A percentile compares a stretch with the other conserved stretches of the same genome.
phyloP scores from a whole-genome alignment of 1,140 invertebrate genomes.

The Papilio xuthus region DNA sequence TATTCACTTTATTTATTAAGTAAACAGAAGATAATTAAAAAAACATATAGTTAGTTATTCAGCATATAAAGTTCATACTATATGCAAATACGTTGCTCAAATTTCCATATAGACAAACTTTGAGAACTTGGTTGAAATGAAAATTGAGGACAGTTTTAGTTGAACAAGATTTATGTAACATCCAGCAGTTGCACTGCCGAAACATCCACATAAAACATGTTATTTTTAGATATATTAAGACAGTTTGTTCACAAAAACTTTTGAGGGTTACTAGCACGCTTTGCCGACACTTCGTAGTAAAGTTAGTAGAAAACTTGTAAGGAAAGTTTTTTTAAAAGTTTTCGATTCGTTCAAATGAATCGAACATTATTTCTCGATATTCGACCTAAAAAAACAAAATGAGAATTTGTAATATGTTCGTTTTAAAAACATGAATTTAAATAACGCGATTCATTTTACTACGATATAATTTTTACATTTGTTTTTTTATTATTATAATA shows the following conservation, averaged over 20 bases:
- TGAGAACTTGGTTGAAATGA: background rate
- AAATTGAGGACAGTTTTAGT: background rate
- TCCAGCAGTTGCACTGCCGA: too few species aligned
- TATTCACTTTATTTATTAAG: background rate
- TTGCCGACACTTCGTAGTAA: background rate
- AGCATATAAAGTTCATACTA: background rate
- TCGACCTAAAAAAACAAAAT: background rate
- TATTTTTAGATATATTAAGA: background rate
- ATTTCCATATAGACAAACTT: conserved; percentile 6
- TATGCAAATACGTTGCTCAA: background rate
- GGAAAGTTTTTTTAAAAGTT: background rate
- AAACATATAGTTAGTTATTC: background rate
- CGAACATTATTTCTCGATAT: background rate
- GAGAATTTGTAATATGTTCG: background rate
- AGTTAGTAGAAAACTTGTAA: background rate
- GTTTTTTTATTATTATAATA: too few species aligned
- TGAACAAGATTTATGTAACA: background rate
- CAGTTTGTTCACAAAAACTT: background rate
- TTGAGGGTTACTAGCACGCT: background rate
- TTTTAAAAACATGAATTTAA: too few species aligned
- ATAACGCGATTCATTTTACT: too few species aligned
- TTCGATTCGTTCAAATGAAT: conserved; percentile 12
- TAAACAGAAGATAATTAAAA: background rate
- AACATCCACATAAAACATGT: too few species aligned
- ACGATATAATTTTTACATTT: too few species aligned